These are phyloP conservation scores for Atethmia centrago DNA, from an alignment of 2,888 invertebrate species.

Conservation along the genomic window DNA sequence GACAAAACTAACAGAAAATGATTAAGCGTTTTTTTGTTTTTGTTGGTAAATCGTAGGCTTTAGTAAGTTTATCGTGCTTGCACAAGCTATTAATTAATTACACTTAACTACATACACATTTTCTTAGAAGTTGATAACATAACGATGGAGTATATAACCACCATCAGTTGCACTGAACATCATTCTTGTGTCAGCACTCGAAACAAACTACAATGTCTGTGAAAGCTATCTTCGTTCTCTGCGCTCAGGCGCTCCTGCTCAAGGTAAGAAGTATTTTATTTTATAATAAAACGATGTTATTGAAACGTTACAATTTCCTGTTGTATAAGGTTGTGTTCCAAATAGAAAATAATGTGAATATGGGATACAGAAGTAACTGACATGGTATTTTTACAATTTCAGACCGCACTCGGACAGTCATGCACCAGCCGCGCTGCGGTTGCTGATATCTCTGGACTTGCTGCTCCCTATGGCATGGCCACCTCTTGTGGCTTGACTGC, in stretches of 20 bases:
- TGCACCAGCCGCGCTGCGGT: constrained; percentile 43
- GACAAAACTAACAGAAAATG: no score
- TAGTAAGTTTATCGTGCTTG: no score
- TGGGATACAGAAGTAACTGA: no score
- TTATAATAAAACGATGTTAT: neutral
- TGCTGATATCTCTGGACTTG: constrained; percentile 30
- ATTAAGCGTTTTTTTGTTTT: no score
- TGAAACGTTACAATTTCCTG: no score
- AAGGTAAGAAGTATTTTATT: constrained; percentile 42
- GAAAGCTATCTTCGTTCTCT: constrained; percentile 48
- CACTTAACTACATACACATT: no score
- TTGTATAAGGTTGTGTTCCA: neutral
- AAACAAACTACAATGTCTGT: constrained; percentile 41
- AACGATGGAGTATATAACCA: no score
- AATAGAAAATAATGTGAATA: neutral
- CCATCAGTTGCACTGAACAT: neutral
- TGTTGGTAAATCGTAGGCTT: neutral
- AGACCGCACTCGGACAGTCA: constrained; percentile 36
- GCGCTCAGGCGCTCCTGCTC: constrained; percentile 49
- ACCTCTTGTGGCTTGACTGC: constrained; percentile 4
- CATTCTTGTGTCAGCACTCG: constrained; percentile 28
- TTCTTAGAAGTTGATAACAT: no score
- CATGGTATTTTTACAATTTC: neutral
- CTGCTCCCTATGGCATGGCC: constrained; percentile 17
- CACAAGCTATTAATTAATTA: no score